phyloP scores from a whole-genome alignment of 2,113 vertebrate species.

The Cyprinodon tularosa region DNA sequence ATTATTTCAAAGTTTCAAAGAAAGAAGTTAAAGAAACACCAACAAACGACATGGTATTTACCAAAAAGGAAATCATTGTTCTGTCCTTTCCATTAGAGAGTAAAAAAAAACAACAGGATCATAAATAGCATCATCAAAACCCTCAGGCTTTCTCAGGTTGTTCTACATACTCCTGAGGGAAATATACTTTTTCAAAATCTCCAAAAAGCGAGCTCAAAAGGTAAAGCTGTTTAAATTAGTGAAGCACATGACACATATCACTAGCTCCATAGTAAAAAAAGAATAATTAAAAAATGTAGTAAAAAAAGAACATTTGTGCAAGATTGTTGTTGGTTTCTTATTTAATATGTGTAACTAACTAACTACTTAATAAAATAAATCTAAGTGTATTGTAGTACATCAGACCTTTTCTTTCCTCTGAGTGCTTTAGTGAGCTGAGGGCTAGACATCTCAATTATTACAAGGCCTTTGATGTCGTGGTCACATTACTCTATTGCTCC shows the following conservation, averaged over 20 bases:
- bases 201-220: background rate
- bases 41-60: background rate
- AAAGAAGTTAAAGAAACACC: background rate
- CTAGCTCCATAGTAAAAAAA: background rate
- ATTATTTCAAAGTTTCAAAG: background rate
- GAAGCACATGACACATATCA: too few relatives aligned
- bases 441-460: conserved; percentile 44
- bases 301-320: background rate
- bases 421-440: conserved; percentile 15
- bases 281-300: background rate
- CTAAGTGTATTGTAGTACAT: conserved; percentile 26
- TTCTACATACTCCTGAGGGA: background rate
- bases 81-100: background rate
- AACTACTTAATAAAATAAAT: conserved; percentile 16
- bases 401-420: conserved; percentile 26
- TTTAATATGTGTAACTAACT: background rate
- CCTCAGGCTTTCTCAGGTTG: background rate
- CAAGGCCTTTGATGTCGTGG: conserved; percentile 64
- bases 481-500: conserved; percentile 74
- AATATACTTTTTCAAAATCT: background rate
- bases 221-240: background rate
- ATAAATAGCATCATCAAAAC: background rate
- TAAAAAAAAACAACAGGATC: background rate
- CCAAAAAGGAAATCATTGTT: background rate
- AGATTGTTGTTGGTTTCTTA: background rate